Evolutionary conservation across 64 coral and sea anemone genomes (phyloP).

Genomic region (Montipora cactus): DNA sequence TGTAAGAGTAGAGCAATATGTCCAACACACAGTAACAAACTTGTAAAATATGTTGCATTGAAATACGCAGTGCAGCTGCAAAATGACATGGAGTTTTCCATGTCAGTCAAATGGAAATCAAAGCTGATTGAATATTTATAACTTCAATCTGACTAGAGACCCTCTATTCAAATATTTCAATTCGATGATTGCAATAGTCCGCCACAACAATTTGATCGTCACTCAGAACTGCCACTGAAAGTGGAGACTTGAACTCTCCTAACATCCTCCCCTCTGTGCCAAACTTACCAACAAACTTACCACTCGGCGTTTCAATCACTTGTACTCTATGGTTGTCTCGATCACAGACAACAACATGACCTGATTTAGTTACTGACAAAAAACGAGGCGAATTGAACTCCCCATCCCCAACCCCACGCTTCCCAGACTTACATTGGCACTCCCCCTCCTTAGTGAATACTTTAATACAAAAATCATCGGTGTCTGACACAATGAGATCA

Average conservation of each 20-base stretch:
- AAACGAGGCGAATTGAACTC: background rate
- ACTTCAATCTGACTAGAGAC: no score
- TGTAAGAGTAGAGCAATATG: no score
- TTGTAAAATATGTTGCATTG: no score
- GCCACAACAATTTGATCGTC: slow-evolving; percentile 1
- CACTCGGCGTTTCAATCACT: background rate
- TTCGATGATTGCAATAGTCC: background rate
- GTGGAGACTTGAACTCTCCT: background rate
- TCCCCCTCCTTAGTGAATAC: slow-evolving; percentile 36
- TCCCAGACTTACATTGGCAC: slow-evolving; percentile 24
- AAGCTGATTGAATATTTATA: no score
- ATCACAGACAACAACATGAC: slow-evolving; percentile 50
- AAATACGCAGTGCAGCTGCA: no score
- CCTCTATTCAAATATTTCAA: background rate
- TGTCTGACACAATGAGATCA: slow-evolving; percentile 13
- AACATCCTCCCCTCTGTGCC: background rate
- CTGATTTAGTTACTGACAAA: slow-evolving; percentile 6
- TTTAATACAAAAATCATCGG: background rate
- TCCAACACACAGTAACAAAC: no score
- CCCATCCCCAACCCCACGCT: background rate
- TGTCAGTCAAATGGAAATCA: no score
- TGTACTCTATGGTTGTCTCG: slow-evolving; percentile 17
- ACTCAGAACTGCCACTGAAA: background rate
- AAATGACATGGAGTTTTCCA: no score
- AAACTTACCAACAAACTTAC: slow-evolving; percentile 28